A percentile compares a stretch with the other conserved stretches of the same genome.
Evolutionary conservation across 2,797 vertebrate genomes (phyloP).

Genomic region (Mareca strepera): DNA sequence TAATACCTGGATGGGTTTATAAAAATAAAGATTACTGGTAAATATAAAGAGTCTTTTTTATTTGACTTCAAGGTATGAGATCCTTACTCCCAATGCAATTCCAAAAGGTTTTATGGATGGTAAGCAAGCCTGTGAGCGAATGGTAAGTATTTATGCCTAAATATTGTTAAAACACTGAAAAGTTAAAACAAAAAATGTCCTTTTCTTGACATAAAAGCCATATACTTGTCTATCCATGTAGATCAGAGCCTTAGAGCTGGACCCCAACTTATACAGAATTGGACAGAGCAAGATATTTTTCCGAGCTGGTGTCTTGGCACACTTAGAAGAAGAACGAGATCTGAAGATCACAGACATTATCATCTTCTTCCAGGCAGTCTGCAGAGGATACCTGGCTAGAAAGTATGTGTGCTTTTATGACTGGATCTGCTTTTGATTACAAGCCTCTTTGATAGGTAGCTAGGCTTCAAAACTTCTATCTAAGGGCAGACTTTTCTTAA

Average conservation of each 20-base stretch:
- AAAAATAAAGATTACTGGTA: neutral
- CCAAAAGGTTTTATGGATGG: constrained; percentile 99
- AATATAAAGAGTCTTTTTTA: neutral
- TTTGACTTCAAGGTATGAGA: constrained; percentile 88
- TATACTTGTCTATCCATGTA: constrained; percentile 17
- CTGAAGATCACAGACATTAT: constrained; percentile 98
- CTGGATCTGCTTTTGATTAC: neutral
- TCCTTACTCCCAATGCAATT: constrained; percentile 97
- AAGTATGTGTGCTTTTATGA: constrained; percentile 81
- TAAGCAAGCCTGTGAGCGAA: constrained; percentile 96
- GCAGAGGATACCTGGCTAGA: constrained; percentile 94
- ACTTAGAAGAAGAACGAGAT: constrained; percentile 95
- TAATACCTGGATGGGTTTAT: neutral
- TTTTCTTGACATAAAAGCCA: neutral
- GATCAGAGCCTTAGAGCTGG: constrained; percentile 94
- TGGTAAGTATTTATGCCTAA: constrained; percentile 80
- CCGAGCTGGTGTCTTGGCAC: constrained; percentile 94
- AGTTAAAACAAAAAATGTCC: neutral
- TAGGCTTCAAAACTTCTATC: neutral
- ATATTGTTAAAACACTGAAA: neutral
- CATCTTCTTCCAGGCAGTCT: constrained; percentile 97
- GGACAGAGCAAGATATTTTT: constrained; percentile 99
- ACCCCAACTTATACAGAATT: constrained; percentile 94
- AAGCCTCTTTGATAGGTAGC: neutral
- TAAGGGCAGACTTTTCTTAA: neutral